Base-by-base conservation (phyloP, 2,797 vertebrate species). In the Cossypha niveicapilla region DNA sequence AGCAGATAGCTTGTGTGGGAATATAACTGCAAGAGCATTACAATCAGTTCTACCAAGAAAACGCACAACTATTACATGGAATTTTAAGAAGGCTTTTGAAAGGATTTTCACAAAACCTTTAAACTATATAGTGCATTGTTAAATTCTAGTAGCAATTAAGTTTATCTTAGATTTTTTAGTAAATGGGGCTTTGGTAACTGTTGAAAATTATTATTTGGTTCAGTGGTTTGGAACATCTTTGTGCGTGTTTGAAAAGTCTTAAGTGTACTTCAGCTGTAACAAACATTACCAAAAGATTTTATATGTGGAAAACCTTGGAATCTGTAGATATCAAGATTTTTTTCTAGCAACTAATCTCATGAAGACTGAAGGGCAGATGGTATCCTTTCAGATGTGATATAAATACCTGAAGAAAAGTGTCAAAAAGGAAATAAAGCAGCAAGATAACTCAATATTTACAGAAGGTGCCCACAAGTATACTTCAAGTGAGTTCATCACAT, bases 131-230 rank as follows among this genome's bases (percentile, higher is more conserved):
- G 86, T 93, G 53, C 75, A 73, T 92, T 96, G 71, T 95, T 97
- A 78, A 77, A 94, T 90, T 92, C 90, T 85, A 50, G 44, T 77
- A 94, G 84, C 85, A 96, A 62, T 97, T 96, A 95, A 95, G 71
- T 94, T 94, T 94, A 86, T 94, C 91, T 93, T 44, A 63, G 66
- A 54, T 37, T 91, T 97, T 97, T 92, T 92, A 93, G 88, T 96
- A 93, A 97, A 93, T 73, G 67, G 88, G 77, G 87, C 90, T 96
- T 96, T 88, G 57, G 65, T 97, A 96, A 95, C 18, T 0, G 48
- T 90, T 96, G 47, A 95, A 97, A 94, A 92, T 96, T 79, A 97
- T 97, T 97, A 95, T 87, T 68, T 96, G 92, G 94, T 97, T 97
- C 96, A 70, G 67, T 97, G 94, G 74, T 94, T 96, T 94, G 95